Evolutionary conservation across 2,888 invertebrate genomes (phyloP).

Genomic region (Catocala sponsa): DNA sequence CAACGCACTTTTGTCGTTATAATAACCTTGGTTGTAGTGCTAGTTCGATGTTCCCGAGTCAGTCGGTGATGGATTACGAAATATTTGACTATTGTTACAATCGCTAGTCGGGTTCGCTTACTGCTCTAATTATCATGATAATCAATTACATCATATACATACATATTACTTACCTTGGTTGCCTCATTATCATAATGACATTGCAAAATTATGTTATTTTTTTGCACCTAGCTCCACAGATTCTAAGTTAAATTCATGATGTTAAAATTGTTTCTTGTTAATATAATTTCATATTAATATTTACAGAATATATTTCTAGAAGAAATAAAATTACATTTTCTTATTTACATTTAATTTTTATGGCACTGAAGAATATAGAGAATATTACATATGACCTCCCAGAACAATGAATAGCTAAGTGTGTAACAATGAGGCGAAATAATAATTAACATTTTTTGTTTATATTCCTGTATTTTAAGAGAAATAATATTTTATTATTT

Average conservation of each 20-base stretch:
- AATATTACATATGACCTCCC: no score
- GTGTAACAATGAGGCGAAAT: no score
- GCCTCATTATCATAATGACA: constrained; percentile 32
- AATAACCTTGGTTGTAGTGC: constrained; percentile 49
- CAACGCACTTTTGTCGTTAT: constrained; percentile 43
- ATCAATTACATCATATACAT: constrained; percentile 30
- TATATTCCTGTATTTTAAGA: no score
- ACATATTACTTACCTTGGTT: constrained; percentile 19
- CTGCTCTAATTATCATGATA: constrained; percentile 30
- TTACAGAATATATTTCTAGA: no score
- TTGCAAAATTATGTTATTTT: constrained; percentile 28
- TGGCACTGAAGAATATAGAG: no score
- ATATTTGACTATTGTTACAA: constrained; percentile 11
- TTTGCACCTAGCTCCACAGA: no score
- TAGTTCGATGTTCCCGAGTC: constrained; percentile 30
- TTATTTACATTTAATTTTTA: no score
- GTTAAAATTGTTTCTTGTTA: neutral
- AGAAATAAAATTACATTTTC: no score
- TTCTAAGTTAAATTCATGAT: no score
- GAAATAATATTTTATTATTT: no score
- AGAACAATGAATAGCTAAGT: no score
- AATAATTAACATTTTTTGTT: no score
- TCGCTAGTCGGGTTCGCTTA: constrained; percentile 17
- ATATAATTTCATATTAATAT: neutral
- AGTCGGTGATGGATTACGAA: constrained; percentile 36